These are phyloP conservation scores for Pseudomyrmex sp. DNA, from an alignment of 1,140 invertebrate genomes.

Conservation along the genomic window DNA sequence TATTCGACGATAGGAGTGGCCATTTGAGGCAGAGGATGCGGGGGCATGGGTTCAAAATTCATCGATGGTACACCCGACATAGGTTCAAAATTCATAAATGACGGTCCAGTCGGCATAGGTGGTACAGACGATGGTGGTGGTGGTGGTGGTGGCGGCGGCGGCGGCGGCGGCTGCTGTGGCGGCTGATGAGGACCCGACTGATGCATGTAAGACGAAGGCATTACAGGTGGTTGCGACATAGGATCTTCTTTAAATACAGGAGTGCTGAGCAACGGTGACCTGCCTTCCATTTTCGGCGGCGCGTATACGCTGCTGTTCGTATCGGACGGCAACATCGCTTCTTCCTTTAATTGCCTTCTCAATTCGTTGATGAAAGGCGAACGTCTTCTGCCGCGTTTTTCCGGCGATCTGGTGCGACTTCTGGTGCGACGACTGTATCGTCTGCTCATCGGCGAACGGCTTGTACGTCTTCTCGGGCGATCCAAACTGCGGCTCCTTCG, in stretches of 20 bases:
- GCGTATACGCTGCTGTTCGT: slow-evolving; percentile 57
- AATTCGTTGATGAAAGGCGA: slow-evolving; percentile 84
- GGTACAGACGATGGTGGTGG: slow-evolving; percentile 46
- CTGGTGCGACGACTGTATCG: slow-evolving; percentile 76
- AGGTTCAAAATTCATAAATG: slow-evolving; percentile 78
- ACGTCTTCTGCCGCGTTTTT: slow-evolving; percentile 78
- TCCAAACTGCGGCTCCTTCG: slow-evolving; percentile 79
- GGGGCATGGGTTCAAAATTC: slow-evolving; percentile 72
- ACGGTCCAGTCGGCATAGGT: slow-evolving; percentile 45
- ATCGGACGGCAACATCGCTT: slow-evolving; percentile 64
- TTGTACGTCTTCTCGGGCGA: slow-evolving; percentile 76
- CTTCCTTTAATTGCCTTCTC: slow-evolving; percentile 77
- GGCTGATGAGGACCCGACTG: too few species aligned
- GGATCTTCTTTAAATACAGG: slow-evolving; percentile 56
- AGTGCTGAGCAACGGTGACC: slow-evolving; percentile 57
- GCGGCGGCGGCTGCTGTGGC: background rate
- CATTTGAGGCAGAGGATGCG: slow-evolving; percentile 49
- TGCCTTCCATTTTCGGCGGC: slow-evolving; percentile 53
- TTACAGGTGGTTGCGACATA: too few species aligned
- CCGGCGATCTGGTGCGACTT: slow-evolving; percentile 76
- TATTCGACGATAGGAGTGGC: slow-evolving; percentile 70
- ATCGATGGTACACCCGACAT: slow-evolving; percentile 60
- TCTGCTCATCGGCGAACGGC: slow-evolving; percentile 75
- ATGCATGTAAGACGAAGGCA: too few species aligned
- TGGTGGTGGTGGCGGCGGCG: slow-evolving; percentile 44